Evolutionary conservation across 1,140 invertebrate genomes (phyloP), one percentile per base, ranked within the genome.

Genomic region (Drosophila kurseongensis): DNA sequence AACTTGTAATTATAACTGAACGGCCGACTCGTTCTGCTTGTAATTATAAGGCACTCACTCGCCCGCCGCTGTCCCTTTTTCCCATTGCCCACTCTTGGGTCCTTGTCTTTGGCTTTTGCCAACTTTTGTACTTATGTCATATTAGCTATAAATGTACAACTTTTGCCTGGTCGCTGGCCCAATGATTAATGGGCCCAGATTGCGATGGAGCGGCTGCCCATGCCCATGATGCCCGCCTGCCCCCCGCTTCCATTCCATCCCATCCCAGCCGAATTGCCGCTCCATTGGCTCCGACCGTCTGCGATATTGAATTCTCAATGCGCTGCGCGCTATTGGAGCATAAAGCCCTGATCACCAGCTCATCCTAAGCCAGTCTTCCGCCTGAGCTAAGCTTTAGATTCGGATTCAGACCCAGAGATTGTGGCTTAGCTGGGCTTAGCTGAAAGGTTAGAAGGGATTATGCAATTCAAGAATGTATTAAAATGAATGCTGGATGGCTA

Each of bases 111-210:
- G 71, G 63, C 84, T 89, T 84, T 90, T 84, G 68, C 85, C 77
- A 89, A 89, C 85, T 84, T 88, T 89, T 89, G 84, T 89, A 88
- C 80, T 88, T 88, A 88, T 88, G 84, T 88, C 84, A 88, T 80
- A 88, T 88, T 88, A 88, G 85, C 67, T 67, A 84, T 78, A 88
- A 80, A 89, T 80, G 84, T 84, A 80, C 80, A 88, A 88, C 85
- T 77, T 77, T 69, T 65, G 76, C 78, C 82, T 77, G 59, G 55
- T 62, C 71, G 57, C 61, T 63, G 77, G 55, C 50, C 69, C 66
- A 73, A 88, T 88, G 83, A 88, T 88, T 88, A 88, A 88, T 88
- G 83, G 83, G 36, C 47, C 72, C 69, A 63, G 72, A 83, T 73
- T 62, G 68, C 51, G 50, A 23, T 16, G 51, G 45, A 51, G 60